These are phyloP conservation scores for Poliocrania exsul DNA, from an alignment of 2,797 vertebrate genomes.

Conservation along the genomic window DNA sequence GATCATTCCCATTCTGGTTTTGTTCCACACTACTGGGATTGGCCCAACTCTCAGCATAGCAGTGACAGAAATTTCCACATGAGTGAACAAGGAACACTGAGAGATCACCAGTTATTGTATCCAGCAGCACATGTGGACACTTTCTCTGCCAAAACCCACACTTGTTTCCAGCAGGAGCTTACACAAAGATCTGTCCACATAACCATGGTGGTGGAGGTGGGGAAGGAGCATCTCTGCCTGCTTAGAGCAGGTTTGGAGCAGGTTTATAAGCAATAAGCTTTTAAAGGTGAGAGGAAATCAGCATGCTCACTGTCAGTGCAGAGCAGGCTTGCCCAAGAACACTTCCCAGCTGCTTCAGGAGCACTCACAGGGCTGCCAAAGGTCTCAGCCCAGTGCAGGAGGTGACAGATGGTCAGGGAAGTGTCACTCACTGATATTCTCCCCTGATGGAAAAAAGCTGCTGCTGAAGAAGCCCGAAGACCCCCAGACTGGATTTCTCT, in stretches of 20 bases:
- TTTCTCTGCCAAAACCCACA: neutral
- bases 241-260: neutral
- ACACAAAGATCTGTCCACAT: neutral
- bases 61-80: neutral
- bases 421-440: accelerated
- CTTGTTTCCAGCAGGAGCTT: neutral
- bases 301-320: neutral
- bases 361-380: neutral
- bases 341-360: neutral
- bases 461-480: neutral
- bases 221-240: neutral
- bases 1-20: neutral
- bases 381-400: neutral
- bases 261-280: neutral
- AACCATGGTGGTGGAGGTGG: neutral
- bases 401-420: neutral
- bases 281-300: neutral
- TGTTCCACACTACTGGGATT: neutral
- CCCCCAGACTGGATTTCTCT: neutral
- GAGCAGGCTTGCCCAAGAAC: neutral
- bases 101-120: neutral
- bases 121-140: neutral
- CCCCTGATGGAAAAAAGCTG: neutral
- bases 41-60: neutral
- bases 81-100: neutral